Evolutionary conservation across 1,140 invertebrate genomes (phyloP).

Genomic region (Brachionus asplanchnoidis): DNA sequence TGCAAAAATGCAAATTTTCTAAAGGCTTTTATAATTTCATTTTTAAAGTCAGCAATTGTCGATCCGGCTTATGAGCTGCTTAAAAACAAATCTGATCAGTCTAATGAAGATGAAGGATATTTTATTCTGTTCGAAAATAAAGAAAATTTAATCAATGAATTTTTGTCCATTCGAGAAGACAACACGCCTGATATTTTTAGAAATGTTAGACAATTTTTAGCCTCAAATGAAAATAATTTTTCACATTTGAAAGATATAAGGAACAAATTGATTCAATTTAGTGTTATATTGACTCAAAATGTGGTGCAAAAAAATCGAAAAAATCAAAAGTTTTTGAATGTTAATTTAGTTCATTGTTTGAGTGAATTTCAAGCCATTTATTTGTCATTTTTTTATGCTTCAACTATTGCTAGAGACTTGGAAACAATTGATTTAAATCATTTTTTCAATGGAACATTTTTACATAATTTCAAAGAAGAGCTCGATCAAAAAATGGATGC

Average conservation of each 20-base stretch:
- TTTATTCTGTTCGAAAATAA: neutral
- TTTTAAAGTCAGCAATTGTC: slow-evolving; percentile 14
- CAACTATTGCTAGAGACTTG: slow-evolving; percentile 26
- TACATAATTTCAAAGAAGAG: slow-evolving; percentile 48
- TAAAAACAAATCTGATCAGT: neutral
- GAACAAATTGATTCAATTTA: neutral
- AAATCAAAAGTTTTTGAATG: neutral
- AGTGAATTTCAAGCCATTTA: slow-evolving; percentile 38
- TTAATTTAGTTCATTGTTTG: slow-evolving; percentile 14
- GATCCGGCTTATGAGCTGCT: neutral
- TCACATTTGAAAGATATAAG: neutral
- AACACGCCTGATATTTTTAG: neutral
- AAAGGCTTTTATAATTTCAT: slow-evolving; percentile 7
- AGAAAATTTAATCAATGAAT: neutral
- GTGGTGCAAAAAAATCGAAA: neutral
- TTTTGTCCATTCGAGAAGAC: neutral
- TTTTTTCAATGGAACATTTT: slow-evolving; percentile 49
- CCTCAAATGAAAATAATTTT: neutral
- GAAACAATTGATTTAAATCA: slow-evolving; percentile 41
- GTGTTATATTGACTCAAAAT: neutral
- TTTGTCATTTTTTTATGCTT: neutral
- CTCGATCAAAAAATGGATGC: slow-evolving; percentile 45
- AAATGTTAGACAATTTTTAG: neutral
- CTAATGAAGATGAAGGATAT: neutral
- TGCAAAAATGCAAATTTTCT: neutral